Conservation (phyloP, 2,113 vertebrate genomes). For the Nothocercus nigrocapillus region DNA sequence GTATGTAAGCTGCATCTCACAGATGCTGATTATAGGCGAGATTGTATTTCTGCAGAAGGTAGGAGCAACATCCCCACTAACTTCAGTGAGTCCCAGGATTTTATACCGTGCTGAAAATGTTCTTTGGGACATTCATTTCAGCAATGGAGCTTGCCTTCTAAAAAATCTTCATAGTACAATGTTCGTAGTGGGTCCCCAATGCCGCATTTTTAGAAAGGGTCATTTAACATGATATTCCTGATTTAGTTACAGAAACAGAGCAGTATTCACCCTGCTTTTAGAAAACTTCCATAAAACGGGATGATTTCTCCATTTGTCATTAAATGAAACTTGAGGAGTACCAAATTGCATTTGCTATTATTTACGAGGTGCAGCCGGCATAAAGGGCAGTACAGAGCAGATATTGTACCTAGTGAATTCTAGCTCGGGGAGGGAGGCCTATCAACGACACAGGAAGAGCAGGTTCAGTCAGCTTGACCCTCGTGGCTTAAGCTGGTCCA, state of each 20-base stretch:
- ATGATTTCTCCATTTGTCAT: not conserved
- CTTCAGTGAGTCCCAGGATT: not conserved
- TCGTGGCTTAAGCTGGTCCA: not conserved
- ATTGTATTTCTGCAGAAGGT: not conserved
- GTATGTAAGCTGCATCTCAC: slow-evolving; percentile 21
- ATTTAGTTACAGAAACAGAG: not conserved
- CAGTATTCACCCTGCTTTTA: not conserved
- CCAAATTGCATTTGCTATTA: not conserved
- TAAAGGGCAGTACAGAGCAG: not conserved
- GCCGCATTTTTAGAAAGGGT: not conserved
- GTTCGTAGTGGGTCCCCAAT: not conserved
- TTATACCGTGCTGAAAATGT: not conserved
- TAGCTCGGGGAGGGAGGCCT: not conserved
- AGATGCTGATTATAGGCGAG: not conserved
- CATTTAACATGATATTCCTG: not conserved
- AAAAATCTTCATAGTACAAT: not conserved
- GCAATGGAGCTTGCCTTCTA: not conserved
- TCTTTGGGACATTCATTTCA: not conserved
- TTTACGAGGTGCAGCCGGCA: not conserved
- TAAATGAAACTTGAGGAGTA: not conserved
- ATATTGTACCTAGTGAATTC: not conserved
- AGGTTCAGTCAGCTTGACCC: not conserved
- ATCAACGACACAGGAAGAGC: not conserved
- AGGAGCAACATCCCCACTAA: not conserved
- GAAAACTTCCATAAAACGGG: not conserved